phyloP scores from a whole-genome alignment of 2,888 invertebrate genomes.

The Crematogaster levior region DNA sequence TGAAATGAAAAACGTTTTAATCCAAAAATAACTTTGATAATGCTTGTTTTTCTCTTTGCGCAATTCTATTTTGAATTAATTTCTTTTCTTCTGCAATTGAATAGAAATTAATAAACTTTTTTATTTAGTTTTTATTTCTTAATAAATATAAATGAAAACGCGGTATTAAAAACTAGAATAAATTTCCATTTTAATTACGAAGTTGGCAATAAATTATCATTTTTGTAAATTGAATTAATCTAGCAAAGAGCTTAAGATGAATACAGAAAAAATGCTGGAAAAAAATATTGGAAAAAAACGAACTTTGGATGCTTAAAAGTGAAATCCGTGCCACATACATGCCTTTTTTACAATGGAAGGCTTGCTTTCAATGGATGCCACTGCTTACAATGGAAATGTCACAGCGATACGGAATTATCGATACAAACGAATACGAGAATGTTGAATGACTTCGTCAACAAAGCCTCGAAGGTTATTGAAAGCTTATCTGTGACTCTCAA shows the following conservation, averaged over 20 bases:
- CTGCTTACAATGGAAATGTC: constrained; percentile 21
- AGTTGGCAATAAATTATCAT: neutral
- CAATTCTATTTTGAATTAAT: neutral
- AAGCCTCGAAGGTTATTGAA: constrained; percentile 13
- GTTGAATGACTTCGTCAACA: constrained; percentile 1
- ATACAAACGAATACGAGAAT: constrained; percentile 1
- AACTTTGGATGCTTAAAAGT: neutral
- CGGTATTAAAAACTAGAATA: neutral
- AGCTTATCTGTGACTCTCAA: constrained; percentile 3
- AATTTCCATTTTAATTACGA: constrained; percentile 2
- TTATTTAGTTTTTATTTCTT: neutral
- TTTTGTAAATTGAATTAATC: neutral
- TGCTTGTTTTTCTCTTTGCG: neutral
- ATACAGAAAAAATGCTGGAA: no score
- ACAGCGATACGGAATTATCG: constrained; percentile 34
- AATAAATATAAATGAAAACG: neutral
- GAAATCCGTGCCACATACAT: neutral
- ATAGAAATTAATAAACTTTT: neutral
- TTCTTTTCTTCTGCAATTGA: neutral
- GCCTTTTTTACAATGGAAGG: neutral
- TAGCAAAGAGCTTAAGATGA: neutral
- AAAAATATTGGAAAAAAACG: neutral
- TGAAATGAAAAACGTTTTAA: constrained; percentile 10
- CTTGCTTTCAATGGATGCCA: neutral
- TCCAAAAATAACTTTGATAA: neutral